These are phyloP conservation scores for Heteronetta atricapilla DNA, from an alignment of 2,113 vertebrate genomes.

Conservation along the genomic window DNA sequence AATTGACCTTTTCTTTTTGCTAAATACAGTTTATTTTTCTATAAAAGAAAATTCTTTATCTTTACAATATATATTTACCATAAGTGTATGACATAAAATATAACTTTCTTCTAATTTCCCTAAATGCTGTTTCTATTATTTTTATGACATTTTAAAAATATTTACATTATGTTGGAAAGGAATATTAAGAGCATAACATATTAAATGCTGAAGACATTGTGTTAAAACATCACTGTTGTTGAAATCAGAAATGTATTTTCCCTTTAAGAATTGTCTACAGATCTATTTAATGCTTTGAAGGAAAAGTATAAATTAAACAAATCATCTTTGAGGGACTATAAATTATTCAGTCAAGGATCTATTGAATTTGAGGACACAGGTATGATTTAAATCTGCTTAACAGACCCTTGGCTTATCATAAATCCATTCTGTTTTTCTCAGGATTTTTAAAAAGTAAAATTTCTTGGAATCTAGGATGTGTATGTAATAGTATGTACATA, in stretches of 20 bases:
- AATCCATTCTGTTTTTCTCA: not conserved
- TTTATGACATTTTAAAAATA: not conserved
- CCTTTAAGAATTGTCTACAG: not conserved
- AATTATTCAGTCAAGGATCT: not conserved
- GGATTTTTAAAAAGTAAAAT: not conserved
- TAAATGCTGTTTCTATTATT: not conserved
- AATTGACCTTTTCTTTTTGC: not conserved
- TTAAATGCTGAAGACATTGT: not conserved
- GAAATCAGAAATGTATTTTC: not conserved
- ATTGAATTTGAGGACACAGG: not conserved
- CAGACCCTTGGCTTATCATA: not conserved
- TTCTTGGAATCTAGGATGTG: not conserved
- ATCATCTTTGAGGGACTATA: not conserved
- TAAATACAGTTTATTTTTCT: not conserved
- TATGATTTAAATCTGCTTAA: not conserved
- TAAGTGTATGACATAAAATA: not conserved
- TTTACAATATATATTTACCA: not conserved
- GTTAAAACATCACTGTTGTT: not conserved
- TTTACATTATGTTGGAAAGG: not conserved
- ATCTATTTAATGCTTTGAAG: not conserved
- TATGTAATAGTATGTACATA: not conserved
- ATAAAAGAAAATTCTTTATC: not conserved
- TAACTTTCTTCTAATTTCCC: not conserved
- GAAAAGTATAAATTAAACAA: not conserved
- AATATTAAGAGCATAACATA: not conserved